Evolutionary conservation across 2,888 invertebrate genomes (phyloP), one percentile per base, ranked within the genome.

Genomic region (Petrolisthes cinctipes): DNA sequence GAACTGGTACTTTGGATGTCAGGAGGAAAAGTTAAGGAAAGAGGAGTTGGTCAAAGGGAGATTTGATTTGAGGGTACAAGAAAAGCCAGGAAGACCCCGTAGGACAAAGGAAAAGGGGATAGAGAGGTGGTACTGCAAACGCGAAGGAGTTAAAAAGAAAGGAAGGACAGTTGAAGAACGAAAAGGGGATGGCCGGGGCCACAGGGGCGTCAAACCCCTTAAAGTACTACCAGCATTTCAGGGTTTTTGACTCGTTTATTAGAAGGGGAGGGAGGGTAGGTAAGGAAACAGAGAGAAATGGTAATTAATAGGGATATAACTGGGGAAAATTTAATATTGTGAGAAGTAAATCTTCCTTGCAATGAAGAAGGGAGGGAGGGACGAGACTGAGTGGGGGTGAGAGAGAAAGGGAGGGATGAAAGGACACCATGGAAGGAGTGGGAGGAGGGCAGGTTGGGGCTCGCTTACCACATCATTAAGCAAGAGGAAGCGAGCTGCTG

Each of bases 231-330:
- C 5, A 1, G 9, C 6, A 51, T 17, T 76, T 20, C 1, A 9
- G 23, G 7, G 51, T 20, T n/a, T n/a, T 37, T 37, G 37, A 37
- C 37, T 37, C 37, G 37, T 2, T 37, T 2, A 37, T 37, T n/a
- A n/a, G n/a, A n/a, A n/a, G n/a, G n/a, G n/a, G n/a, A n/a, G 20
- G 66, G 61, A 37, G 81, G 81, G 80, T 7, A 80, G 51, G 80
- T 6, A 11, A 51, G 9, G 23, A 17, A 51, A 17, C 0, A 6
- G 7, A n/a, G 54, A 4, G 66, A 51, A 20, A 80, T 5, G n/a
- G 56, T 20, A 37, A 17, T 20, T 51, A 66, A n/a, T 4, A 61
- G 81, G 57, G 57, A 11, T 23, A 23, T 20, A 17, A 61, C 1
- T 57, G 51, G 37, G 37, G 81, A 11, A 78, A 75, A 53, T 9